Evolutionary conservation across 1,140 invertebrate genomes (phyloP), one percentile per base, ranked within the genome.

Genomic region (Armadillidium nasatum): DNA sequence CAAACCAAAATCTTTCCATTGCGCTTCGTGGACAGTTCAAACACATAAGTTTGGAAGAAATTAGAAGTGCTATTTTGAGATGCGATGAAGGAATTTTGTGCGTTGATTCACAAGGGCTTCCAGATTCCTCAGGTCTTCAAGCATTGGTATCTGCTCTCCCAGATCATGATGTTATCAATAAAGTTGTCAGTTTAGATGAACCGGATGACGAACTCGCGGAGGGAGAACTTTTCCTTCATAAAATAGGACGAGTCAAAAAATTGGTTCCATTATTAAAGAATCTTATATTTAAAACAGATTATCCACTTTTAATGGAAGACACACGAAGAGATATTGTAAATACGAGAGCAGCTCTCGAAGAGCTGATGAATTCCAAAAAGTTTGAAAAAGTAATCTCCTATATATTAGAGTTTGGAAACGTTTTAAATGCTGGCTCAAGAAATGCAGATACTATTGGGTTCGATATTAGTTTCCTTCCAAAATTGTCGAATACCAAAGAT

Each of bases 1-100:
- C 93, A 0, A 96, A 95, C 0, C 96, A 98, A 87, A 98, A 97
- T 86, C 89, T 98, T n/a, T 91, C 91, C 13, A 98, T 98, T 82
- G 86, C 98, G 7, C 85, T 98, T 0, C 91, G 91, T 43, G 93
- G 95, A 4, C 92, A 93, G 0, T 87, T 98, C 19, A 98, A 98
- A 84, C 93, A 95, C 82, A 89, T 96, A 85, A 88, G 90, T 0
- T 93, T 95, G 82, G 89, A 92, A 19, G 92, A 96, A 82, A 92
- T 99, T 9, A 91, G 92, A 82, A 87, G 87, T 10, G 92, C 92
- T 80, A 89, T 99, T 69, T 83, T 99, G 4, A 88, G 89, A 79
- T 95, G 95, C 83, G 94, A 98, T 83, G 93, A 94, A 73, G 88
- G 88, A 3, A 89, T 95, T 72, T 86, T 99, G 23, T 81, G 80